Evolutionary conservation across 2,113 vertebrate genomes (phyloP).

Genomic region (Xyliphius kryptos): DNA sequence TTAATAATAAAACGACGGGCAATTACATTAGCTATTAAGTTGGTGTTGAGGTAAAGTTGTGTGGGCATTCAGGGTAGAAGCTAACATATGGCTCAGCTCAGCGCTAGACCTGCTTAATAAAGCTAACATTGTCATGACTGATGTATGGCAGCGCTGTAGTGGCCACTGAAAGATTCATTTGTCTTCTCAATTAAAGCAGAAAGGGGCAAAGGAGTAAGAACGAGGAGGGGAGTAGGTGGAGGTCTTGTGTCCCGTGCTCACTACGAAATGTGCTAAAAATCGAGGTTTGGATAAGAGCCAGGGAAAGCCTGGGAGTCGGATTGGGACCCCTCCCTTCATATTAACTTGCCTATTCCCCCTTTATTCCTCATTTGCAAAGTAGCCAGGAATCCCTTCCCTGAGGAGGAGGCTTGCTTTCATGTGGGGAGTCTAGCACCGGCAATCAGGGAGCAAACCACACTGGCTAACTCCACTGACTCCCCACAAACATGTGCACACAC

Average conservation of each 20-base stretch:
- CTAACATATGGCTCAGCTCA: conserved; percentile 69
- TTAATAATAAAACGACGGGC: conserved; percentile 72
- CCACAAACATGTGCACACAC: conserved; percentile 32
- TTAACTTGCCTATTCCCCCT: conserved; percentile 49
- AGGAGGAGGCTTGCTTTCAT: conserved; percentile 65
- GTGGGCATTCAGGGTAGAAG: conserved; percentile 56
- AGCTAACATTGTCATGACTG: conserved; percentile 66
- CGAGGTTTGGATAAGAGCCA: conserved; percentile 63
- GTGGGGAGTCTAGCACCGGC: conserved; percentile 69
- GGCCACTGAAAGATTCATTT: conserved; percentile 72
- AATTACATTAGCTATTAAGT: conserved; percentile 64
- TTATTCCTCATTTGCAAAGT: conserved; percentile 52
- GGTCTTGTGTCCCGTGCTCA: conserved; percentile 55
- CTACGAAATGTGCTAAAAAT: conserved; percentile 55
- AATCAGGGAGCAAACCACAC: conserved; percentile 55
- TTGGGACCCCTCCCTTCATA: conserved; percentile 60
- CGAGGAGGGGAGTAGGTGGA: conserved; percentile 47
- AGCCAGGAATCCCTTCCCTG: conserved; percentile 62
- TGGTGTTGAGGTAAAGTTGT: conserved; percentile 57
- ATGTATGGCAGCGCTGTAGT: conserved; percentile 64
- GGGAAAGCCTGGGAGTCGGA: conserved; percentile 60
- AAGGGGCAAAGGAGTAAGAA: conserved; percentile 53
- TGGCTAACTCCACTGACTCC: conserved; percentile 17
- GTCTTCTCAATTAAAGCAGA: conserved; percentile 67
- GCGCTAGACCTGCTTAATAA: conserved; percentile 64